Percentiles rank a stretch among this genome's conserved stretches.
phyloP scores from a whole-genome alignment of 2,797 vertebrate genomes.

The Chiloscyllium punctatum region DNA sequence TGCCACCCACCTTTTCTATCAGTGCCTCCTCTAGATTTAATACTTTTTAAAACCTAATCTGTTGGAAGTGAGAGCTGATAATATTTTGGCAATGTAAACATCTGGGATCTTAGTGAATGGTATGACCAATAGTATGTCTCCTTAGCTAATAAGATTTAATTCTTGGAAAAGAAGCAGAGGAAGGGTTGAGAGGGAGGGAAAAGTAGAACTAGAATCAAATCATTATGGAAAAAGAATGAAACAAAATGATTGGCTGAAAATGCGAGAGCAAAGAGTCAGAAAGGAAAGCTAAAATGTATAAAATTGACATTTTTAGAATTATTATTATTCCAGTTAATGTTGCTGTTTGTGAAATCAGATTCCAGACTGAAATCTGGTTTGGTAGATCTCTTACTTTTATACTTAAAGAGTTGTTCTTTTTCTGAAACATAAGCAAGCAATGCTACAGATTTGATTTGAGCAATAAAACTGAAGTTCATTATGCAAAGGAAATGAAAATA shows the following conservation, averaged over 20 bases:
- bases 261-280: not conserved
- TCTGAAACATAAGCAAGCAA: too few relatives aligned
- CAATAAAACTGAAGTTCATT: too few relatives aligned
- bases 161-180: not conserved
- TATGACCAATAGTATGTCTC: not conserved
- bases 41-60: not conserved
- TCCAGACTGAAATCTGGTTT: too few relatives aligned
- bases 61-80: not conserved
- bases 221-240: not conserved
- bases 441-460: too few relatives aligned
- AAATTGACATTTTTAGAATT: not conserved
- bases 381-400: too few relatives aligned
- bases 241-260: not conserved
- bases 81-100: not conserved
- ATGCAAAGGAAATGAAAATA: too few relatives aligned
- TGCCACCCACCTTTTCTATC: not conserved
- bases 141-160: not conserved
- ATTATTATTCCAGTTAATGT: too few relatives aligned
- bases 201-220: not conserved
- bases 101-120: not conserved
- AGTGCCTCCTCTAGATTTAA: not conserved
- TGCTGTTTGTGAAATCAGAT: too few relatives aligned
- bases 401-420: too few relatives aligned
- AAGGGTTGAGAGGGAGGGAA: not conserved
- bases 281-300: not conserved